phyloP scores from a whole-genome alignment of 30 jellyfish, hydroid and myxozoan genomes.

The Pseudorhiza aurosa region DNA sequence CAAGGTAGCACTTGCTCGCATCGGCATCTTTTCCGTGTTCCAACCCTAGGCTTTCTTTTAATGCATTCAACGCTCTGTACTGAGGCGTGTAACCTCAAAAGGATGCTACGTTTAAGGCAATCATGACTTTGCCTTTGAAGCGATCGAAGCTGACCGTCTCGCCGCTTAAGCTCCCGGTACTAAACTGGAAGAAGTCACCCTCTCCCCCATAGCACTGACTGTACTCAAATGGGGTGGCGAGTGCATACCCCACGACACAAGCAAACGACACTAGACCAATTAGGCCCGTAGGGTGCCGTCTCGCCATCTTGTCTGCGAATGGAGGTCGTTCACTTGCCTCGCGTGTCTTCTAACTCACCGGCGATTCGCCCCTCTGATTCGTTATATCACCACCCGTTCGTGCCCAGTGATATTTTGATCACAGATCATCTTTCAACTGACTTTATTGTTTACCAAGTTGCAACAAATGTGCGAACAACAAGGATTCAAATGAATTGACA shows the following conservation, averaged over 20 bases:
- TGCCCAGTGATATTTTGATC: too few relatives aligned
- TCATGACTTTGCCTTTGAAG: constrained; percentile 80
- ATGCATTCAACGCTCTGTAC: constrained; percentile 90
- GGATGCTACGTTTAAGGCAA: constrained; percentile 95
- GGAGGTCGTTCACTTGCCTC: too few relatives aligned
- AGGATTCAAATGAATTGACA: too few relatives aligned
- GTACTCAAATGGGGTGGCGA: constrained; percentile 85
- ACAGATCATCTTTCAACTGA: too few relatives aligned
- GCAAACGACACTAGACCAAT: constrained; percentile 25
- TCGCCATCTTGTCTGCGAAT: constrained; percentile 5
- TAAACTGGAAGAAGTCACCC: constrained; percentile 84
- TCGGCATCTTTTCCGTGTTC: constrained; percentile 15
- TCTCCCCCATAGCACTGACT: constrained; percentile 83
- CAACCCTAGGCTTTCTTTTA: constrained; percentile 61
- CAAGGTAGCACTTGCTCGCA: constrained; percentile 75
- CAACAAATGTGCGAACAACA: too few relatives aligned
- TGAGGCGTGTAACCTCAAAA: constrained; percentile 98
- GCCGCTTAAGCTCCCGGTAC: constrained; percentile 58
- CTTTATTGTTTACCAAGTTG: too few relatives aligned
- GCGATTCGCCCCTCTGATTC: too few relatives aligned
- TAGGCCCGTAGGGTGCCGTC: constrained; percentile 35
- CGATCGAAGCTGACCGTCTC: constrained; percentile 36
- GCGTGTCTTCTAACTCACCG: too few relatives aligned
- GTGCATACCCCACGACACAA: constrained; percentile 3
- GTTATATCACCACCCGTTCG: too few relatives aligned